These are phyloP conservation scores for Catagonus wagneri DNA, from an alignment of 2,113 vertebrate genomes.

Conservation along the genomic window DNA sequence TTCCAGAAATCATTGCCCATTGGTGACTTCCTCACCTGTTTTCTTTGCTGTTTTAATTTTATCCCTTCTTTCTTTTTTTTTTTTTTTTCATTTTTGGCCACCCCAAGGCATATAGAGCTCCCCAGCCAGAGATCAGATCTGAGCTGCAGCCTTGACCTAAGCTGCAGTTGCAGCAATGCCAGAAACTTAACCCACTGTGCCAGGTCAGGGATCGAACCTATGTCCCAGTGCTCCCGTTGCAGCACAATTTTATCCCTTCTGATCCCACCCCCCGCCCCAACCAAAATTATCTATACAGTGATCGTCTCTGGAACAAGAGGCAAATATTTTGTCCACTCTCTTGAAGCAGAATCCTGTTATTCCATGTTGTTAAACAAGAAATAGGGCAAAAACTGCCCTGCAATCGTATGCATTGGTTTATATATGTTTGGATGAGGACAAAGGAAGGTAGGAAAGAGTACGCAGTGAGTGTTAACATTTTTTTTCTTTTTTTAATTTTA, in stretches of 20 bases:
- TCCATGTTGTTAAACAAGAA: neutral
- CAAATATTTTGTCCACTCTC: neutral
- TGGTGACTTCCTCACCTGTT: neutral
- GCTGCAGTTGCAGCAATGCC: too few relatives aligned
- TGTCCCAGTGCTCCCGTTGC: too few relatives aligned
- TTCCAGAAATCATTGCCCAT: neutral
- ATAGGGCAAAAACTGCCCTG: neutral
- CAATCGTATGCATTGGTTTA: neutral
- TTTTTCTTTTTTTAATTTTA: too few relatives aligned
- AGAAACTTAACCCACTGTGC: too few relatives aligned
- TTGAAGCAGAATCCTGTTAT: conserved; percentile 30
- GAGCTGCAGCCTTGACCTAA: too few relatives aligned
- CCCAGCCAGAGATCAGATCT: too few relatives aligned
- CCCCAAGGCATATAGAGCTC: too few relatives aligned
- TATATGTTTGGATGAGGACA: neutral
- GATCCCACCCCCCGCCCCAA: neutral
- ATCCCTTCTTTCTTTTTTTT: neutral
- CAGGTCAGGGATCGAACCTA: too few relatives aligned
- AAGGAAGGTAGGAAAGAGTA: neutral
- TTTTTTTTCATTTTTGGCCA: too few relatives aligned
- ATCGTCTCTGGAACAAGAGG: neutral
- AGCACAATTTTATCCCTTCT: too few relatives aligned
- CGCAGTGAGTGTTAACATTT: neutral
- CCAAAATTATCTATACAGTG: neutral
- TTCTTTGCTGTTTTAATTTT: conserved; percentile 47